Conservation (phyloP, 2,797 vertebrate genomes). For the Zenarchopterus dispar region DNA sequence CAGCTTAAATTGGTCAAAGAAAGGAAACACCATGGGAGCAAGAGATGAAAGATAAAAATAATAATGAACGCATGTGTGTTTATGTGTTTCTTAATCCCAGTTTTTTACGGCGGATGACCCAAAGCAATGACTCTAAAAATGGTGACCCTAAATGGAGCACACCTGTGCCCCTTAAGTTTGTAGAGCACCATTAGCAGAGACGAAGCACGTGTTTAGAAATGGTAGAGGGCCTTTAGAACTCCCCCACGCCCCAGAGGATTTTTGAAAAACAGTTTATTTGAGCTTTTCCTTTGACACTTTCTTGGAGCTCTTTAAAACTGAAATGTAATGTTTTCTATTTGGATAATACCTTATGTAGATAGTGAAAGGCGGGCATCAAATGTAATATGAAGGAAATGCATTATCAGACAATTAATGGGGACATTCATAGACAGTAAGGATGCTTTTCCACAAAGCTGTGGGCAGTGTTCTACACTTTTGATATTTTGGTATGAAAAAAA, state of each 20-base stretch:
- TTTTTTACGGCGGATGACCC: constrained; percentile 50
- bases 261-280: constrained; percentile 45
- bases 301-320: constrained; percentile 49
- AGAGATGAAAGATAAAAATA: constrained; percentile 2
- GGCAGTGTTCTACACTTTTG: constrained; percentile 1
- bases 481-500: constrained; percentile 12
- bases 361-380: constrained; percentile 35
- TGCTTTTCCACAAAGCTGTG: background rate
- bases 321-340: constrained; percentile 40
- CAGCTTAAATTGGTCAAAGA: constrained; percentile 47
- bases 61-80: constrained; percentile 17
- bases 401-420: constrained; percentile 5
- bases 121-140: constrained; percentile 51
- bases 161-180: constrained; percentile 77
- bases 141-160: constrained; percentile 69
- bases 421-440: constrained; percentile 6
- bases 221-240: constrained; percentile 37
- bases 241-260: constrained; percentile 43
- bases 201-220: constrained; percentile 46
- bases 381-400: constrained; percentile 16
- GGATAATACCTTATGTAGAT: constrained; percentile 26
- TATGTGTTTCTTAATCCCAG: constrained; percentile 20
- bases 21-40: constrained; percentile 31
- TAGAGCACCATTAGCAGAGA: constrained; percentile 68
- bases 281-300: constrained; percentile 30